Base-by-base conservation (phyloP, 2,113 vertebrate genomes). In the Pangasianodon gigas region DNA sequence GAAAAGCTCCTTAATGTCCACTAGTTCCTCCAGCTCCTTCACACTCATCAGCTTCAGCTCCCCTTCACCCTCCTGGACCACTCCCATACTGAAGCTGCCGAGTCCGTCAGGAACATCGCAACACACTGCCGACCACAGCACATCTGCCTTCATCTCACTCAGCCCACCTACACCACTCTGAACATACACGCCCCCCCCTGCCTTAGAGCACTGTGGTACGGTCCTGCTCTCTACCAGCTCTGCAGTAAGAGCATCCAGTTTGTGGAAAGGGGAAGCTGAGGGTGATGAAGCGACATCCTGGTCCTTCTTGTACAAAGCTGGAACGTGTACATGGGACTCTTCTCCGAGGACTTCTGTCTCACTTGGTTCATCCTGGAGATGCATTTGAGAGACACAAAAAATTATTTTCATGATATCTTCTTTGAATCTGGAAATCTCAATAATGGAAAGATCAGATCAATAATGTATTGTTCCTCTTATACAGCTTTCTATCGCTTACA, bases 101-200 rank as follows among this genome's bases (percentile, higher is more conserved):
- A 90, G 80, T 62, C 90, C 95, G 3, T 91, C 91, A 5, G 95
- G 91, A 80, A 71, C 92, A 16, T 92, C 80, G 16, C 96, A 96
- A 91, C 95, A 96, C 37, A 91, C 87, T 18, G 95, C 95, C 51
- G 93, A 93, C 96, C 96, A 96, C 86, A 95, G 89, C 37, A 89
- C 91, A 52, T 80, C 85, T 0, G 11, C 81, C 80, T 92, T 91
- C 91, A 95, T 95, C 14, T 85, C 90, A 88, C 37, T 86, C 85
- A 60, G 74, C 60, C 94, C 94, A 0, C 3, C 84, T 0, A 90
- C 84, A 65, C 96, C 96, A 0, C 87, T 95, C 87, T 96, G 92
- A 90, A 96, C 89, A 67, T 95, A 96, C 46, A 96, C 93, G 0
- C 94, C 94, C 14, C 89, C 92, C 18, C 51, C 79, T 24, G 75